Evolutionary conservation across 2,113 vertebrate species (phyloP), one percentile per base, ranked within the genome.

Genomic region (Corythaeola cristata): DNA sequence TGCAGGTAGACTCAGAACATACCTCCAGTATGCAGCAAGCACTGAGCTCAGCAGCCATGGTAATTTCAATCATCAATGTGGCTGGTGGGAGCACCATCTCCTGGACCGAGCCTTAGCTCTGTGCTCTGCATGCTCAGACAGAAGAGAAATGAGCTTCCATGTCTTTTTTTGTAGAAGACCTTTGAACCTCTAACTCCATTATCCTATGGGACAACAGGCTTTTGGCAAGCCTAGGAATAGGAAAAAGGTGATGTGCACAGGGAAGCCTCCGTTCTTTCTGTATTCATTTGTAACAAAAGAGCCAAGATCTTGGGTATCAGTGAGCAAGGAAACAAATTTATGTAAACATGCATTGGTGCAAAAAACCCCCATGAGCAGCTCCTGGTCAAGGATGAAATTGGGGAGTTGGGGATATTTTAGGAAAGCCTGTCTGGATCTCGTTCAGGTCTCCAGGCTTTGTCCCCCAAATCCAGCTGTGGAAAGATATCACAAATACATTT

Each of bases 331-430:
- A 59, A 85, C 4, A 33, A 55, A 64, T 18, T 16, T 47, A 30
- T 21, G 3, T 16, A 35, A 33, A 30, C 18, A 68, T 27, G 8
- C 1, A 28, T 19, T 45, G 24, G 15, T 53, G 2, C 5, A n/a
- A 63, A 17, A 84, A 22, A 5, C 0, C 4, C 2, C 3, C 3
- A 17, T 6, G 12, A 66, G 5, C 10, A 59, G 1, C 19, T 73
- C 22, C 37, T 3, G 3, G 0, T 44, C 55, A 73, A 9, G 9
- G 21, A 39, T 50, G 15, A 16, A 74, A 74, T 1, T 19, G 5
- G 5, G 35, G 8, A 80, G 8, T 1, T 13, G 2, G 8, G 8
- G 2, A 30, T 56, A 30, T 26, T 62, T 89, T 41, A 84, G 12
- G 27, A 77, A 89, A 81, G 20, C 6, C 20, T 73, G 4, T 27